Percentiles rank a stretch among this genome's conserved stretches.
Conservation (phyloP, 2,113 vertebrate genomes). For the Acanthochromis polyacanthus region DNA sequence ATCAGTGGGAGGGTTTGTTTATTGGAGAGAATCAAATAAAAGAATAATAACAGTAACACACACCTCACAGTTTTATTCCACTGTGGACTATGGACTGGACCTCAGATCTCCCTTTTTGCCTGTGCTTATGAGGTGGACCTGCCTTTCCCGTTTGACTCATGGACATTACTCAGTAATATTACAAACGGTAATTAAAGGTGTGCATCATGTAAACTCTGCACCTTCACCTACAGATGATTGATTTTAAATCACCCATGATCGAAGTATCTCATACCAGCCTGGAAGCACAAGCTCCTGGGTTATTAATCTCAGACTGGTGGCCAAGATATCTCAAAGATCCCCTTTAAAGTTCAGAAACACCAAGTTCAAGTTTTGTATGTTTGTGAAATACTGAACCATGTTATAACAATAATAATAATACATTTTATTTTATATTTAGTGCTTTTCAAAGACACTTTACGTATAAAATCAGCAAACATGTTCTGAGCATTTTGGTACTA, state of each 20-base stretch:
- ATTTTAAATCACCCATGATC: neutral
- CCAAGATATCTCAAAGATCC: neutral
- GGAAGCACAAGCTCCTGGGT: neutral
- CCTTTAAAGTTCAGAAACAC: neutral
- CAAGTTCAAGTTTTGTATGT: neutral
- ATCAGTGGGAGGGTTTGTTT: slow-evolving; percentile 27
- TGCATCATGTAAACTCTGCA: slow-evolving; percentile 4
- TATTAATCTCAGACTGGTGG: neutral
- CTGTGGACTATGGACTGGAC: neutral
- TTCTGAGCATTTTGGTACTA: neutral
- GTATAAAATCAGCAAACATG: too few species aligned
- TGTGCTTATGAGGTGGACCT: neutral
- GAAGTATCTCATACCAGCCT: neutral
- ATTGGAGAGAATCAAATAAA: neutral
- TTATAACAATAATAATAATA: too few species aligned
- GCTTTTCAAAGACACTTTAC: too few species aligned
- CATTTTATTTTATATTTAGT: too few species aligned
- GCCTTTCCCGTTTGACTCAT: slow-evolving; percentile 1
- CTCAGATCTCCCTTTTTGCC: neutral
- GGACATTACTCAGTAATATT: slow-evolving; percentile 20
- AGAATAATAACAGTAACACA: neutral
- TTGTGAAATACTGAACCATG: neutral
- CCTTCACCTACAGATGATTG: neutral
- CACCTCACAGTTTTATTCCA: neutral
- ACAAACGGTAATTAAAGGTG: slow-evolving; percentile 15